Evolutionary conservation across 2,888 invertebrate species (phyloP), one percentile per base, ranked within the genome.

Genomic region (Drosophila borborema): DNA sequence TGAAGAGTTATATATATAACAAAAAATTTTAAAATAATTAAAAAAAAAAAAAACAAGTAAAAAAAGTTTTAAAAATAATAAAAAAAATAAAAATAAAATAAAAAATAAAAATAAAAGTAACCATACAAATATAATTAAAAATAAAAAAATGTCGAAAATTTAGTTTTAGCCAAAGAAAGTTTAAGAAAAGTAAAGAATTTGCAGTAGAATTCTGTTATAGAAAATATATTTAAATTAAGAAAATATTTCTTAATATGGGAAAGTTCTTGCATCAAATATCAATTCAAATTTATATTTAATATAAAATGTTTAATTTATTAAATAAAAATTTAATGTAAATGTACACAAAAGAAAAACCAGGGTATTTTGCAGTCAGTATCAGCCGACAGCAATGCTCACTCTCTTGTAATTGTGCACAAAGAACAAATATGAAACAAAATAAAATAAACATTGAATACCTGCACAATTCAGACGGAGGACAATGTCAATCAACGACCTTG

Each of bases 401-500:
- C 12, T 4, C 18, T 5, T 56, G 18, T 18, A 12, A 12, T n/a
- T 36, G n/a, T 46, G 23, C n/a, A n/a, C 56, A 45, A 34, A 16
- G 20, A 9, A 59, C 36, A 38, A 38, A 68, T 46, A 63, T 54
- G 63, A 71, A 58, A 31, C 56, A 58, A 62, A 73, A 74, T 71
- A 43, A 71, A 65, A 54, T 68, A 63, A 78, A 72, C 62, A 75
- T 1, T 70, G 74, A 28, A 63, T 66, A 80, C 76, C 77, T 80
- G 69, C 46, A 65, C 46, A 65, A 16, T 63, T 46, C 49, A 61
- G 62, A 61, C 62, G 2, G 59, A 46, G 76, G 71, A 74, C 87
- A 87, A 87, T 84, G 84, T 74, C 84, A 85, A 85, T 60, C 67
- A 68, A 69, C 79, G 82, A 88, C 86, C 86, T 86, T 86, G 86